These are phyloP conservation scores for Alentia gelatinosa DNA, from an alignment of 2,888 invertebrate species.

Conservation along the genomic window DNA sequence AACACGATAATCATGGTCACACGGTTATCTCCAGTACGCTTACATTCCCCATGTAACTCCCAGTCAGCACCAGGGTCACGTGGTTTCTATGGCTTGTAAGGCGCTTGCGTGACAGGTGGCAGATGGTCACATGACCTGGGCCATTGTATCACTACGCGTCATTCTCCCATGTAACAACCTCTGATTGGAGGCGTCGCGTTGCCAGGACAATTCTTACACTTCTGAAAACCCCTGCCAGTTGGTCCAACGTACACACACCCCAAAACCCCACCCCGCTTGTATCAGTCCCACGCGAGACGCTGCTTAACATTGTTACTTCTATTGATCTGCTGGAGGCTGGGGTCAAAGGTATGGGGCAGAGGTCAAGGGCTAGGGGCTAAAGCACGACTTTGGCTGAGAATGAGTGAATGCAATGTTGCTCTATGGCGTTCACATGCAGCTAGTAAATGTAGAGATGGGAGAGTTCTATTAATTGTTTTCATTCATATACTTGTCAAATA, in stretches of 20 bases:
- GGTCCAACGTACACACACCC: neutral
- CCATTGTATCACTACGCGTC: neutral
- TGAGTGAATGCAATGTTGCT: too few species aligned
- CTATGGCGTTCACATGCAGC: too few species aligned
- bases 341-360: neutral
- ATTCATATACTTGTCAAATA: too few species aligned
- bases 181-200: neutral
- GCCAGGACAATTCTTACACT: neutral
- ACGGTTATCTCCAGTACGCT: too few species aligned
- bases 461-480: too few species aligned
- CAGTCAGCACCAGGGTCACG: neutral
- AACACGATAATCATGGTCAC: too few species aligned
- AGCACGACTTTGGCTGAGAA: too few species aligned
- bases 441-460: too few species aligned
- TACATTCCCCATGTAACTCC: too few species aligned
- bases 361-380: neutral
- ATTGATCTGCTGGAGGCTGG: neutral
- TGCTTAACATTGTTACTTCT: neutral
- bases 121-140: slow-evolving; percentile 20
- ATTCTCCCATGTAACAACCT: neutral
- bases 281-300: neutral
- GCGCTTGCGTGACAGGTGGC: slow-evolving; percentile 14
- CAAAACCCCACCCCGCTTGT: neutral
- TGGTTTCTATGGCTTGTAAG: neutral
- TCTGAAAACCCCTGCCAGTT: neutral